Conservation (phyloP, 2,888 invertebrate genomes). For the Phymatocera aterrima region DNA sequence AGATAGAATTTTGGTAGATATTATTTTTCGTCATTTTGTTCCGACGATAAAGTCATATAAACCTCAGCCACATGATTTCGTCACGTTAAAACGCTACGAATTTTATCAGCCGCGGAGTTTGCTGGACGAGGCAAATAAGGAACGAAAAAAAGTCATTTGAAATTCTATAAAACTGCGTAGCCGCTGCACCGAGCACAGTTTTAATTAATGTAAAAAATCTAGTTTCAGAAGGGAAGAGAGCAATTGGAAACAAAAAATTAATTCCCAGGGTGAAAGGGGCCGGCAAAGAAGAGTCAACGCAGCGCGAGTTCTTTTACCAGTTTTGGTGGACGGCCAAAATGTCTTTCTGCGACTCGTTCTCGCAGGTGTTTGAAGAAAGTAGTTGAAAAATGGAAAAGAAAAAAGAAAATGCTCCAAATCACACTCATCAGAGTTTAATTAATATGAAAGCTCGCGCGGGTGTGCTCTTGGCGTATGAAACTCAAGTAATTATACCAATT, state of each 20-base stretch:
- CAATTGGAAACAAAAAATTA: background rate
- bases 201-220: background rate
- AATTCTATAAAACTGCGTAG: background rate
- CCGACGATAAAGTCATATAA: too few relatives aligned
- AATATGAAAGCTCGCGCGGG: conserved; percentile 13
- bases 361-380: conserved; percentile 1
- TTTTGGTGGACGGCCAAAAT: conserved; percentile 19
- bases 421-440: conserved; percentile 37
- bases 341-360: background rate
- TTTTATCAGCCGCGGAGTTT: too few relatives aligned
- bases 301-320: background rate
- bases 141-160: too few relatives aligned
- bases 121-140: too few relatives aligned
- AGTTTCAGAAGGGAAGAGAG: conserved; percentile 3
- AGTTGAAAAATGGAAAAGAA: background rate
- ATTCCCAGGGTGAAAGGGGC: background rate
- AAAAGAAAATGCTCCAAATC: too few relatives aligned
- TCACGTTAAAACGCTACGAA: too few relatives aligned
- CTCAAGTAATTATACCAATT: conserved; percentile 32
- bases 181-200: background rate
- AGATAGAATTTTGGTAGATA: too few relatives aligned
- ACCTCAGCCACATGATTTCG: too few relatives aligned
- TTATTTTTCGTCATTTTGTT: too few relatives aligned
- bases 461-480: conserved; percentile 18
- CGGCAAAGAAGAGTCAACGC: background rate